Percentiles rank a stretch among this genome's conserved stretches.
Conservation (phyloP, 1,140 invertebrate genomes). For the Cydia fagiglandana region DNA sequence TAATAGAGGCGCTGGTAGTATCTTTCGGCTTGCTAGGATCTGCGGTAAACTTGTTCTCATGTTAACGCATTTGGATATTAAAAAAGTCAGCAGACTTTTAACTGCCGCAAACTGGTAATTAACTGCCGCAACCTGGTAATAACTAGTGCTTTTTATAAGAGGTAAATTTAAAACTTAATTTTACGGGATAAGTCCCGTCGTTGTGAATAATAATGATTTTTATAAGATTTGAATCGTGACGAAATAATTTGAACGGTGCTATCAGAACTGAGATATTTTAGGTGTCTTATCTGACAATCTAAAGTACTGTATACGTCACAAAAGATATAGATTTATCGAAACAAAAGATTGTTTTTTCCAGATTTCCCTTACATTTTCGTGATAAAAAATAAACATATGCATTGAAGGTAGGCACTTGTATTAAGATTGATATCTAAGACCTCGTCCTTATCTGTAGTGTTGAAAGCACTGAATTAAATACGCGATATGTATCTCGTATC, state of each 20-base stretch:
- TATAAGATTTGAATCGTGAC: not conserved
- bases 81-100: no score
- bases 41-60: no score
- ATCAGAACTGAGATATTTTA: not conserved
- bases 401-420: constrained; percentile 6
- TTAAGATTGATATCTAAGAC: constrained; percentile 19
- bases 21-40: no score
- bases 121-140: no score
- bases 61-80: no score
- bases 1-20: not conserved
- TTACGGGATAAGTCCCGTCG: no score
- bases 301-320: constrained; percentile 20
- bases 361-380: not conserved
- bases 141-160: no score
- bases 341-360: not conserved
- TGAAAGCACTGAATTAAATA: constrained; percentile 30
- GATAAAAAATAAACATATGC: not conserved
- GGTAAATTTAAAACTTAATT: no score
- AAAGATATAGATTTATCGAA: constrained; percentile 14
- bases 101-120: no score
- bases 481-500: constrained; percentile 18
- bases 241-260: not conserved
- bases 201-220: not conserved
- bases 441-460: constrained; percentile 27
- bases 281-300: constrained; percentile 6